Base-by-base conservation (phyloP, 30 jellyfish, hydroid and myxozoan species). In the Cassiopea andromeda region DNA sequence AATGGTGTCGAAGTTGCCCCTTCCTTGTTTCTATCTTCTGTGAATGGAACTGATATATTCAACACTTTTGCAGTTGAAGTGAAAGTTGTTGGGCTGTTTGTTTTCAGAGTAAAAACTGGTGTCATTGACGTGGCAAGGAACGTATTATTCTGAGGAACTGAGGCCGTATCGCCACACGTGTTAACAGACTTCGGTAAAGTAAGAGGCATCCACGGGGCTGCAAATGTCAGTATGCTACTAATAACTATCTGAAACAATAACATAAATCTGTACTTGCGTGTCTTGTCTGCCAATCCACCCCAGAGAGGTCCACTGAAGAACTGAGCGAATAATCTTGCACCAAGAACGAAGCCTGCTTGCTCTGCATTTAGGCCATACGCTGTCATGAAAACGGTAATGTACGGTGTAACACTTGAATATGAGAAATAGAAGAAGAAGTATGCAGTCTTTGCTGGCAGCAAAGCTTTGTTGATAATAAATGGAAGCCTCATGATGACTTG, bases 271-370 rank as follows among this genome's bases (percentile, higher is more conserved):
- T 88, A 73, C 74, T 82, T 70, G 61, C 93, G 87, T 54, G 98
- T 93, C 47, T 78, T 81, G 93, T 93, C 98, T 1, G 95, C 97
- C 4, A 93, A 7, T 27, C 81, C 87, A 5, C 98, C 98, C 97
- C 97, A 93, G 12, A 89, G 60, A 12, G 97, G 97, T 67, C 84
- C 93, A 69, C 92, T 74, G 64, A 93, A 15, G 74, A 93, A 80
- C 85, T 92, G 93, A 46, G 90, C 94, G 48, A 88, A 64, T 7
- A 87, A 64, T 27, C 98, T 81, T 17, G 94, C 92, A 57, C 97
- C 97, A 61, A 82, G 78, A 43, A 93, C 81, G 77, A 73, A 64
- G 44, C 97, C 98, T 73, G 95, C 94, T 64, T 93, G 94, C 72
- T 80, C 94, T 8, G 97, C 97, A 58, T 79, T 83, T 84, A 89